These are phyloP conservation scores for Leptobrachium leishanense DNA, from an alignment of 2,113 vertebrate species.

Conservation along the genomic window DNA sequence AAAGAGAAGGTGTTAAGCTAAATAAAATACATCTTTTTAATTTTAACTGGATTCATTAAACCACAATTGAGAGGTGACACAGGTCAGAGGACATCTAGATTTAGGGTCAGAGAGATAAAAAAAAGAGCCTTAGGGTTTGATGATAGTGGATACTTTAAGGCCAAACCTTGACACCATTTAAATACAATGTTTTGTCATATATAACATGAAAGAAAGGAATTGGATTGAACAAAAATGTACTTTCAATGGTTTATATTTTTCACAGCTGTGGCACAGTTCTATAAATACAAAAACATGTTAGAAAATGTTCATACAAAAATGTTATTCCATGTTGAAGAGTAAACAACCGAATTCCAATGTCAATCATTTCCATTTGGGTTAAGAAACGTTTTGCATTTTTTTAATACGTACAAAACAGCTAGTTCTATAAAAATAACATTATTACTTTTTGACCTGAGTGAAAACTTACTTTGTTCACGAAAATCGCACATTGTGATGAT, in stretches of 20 bases:
- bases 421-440: too few species aligned
- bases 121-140: constrained; percentile 57
- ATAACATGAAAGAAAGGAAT: constrained; percentile 64
- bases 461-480: too few species aligned
- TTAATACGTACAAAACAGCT: too few species aligned
- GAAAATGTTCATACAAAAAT: not conserved
- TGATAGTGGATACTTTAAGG: constrained; percentile 58
- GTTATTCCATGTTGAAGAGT: not conserved
- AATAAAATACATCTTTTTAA: constrained; percentile 76
- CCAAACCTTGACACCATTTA: constrained; percentile 51
- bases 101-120: constrained; percentile 63
- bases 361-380: constrained; percentile 1
- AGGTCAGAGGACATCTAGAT: constrained; percentile 67
- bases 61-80: constrained; percentile 69
- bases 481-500: too few species aligned
- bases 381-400: not conserved
- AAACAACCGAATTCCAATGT: constrained; percentile 3
- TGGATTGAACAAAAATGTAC: constrained; percentile 46
- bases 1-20: constrained; percentile 63
- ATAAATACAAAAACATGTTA: constrained; percentile 1
- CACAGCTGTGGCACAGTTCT: constrained; percentile 39
- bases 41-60: constrained; percentile 74
- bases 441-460: too few species aligned
- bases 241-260: constrained; percentile 51
- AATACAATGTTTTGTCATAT: constrained; percentile 54